Conservation (phyloP, 2,113 vertebrate species). For the Silurus glanis region DNA sequence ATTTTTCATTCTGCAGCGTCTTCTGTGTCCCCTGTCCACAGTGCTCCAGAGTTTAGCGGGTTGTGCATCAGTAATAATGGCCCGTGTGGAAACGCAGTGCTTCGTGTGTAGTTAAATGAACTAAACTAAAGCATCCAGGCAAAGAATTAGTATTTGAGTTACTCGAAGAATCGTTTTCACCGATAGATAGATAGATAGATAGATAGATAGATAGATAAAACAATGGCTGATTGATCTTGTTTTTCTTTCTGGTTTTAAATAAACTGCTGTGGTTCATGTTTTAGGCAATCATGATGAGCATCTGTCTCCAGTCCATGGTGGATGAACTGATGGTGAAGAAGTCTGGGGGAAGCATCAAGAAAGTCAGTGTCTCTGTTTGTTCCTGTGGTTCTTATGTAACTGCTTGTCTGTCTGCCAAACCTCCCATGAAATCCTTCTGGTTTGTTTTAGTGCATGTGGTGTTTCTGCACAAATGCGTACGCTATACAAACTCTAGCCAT, state of each 20-base stretch:
- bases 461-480: neutral
- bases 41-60: no score
- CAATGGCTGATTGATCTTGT: neutral
- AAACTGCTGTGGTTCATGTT: slow-evolving; percentile 7
- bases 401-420: slow-evolving; percentile 11
- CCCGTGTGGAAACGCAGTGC: no score
- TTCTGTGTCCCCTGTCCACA: no score
- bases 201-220: no score
- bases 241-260: neutral
- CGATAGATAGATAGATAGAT: no score
- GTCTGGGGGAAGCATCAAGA: slow-evolving; percentile 94
- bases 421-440: neutral
- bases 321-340: slow-evolving; percentile 99
- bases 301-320: slow-evolving; percentile 98
- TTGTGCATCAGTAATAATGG: no score
- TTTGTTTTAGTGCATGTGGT: neutral
- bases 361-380: slow-evolving; percentile 72
- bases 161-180: no score
- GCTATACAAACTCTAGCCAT: neutral
- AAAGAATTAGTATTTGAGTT: no score
- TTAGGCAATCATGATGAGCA: slow-evolving; percentile 99
- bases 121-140: no score
- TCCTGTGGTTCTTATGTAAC: neutral
- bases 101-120: no score
- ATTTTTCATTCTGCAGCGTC: no score